Evolutionary conservation across 30 jellyfish, hydroid and myxozoan genomes (phyloP).

Genomic region (Mastigias papua): DNA sequence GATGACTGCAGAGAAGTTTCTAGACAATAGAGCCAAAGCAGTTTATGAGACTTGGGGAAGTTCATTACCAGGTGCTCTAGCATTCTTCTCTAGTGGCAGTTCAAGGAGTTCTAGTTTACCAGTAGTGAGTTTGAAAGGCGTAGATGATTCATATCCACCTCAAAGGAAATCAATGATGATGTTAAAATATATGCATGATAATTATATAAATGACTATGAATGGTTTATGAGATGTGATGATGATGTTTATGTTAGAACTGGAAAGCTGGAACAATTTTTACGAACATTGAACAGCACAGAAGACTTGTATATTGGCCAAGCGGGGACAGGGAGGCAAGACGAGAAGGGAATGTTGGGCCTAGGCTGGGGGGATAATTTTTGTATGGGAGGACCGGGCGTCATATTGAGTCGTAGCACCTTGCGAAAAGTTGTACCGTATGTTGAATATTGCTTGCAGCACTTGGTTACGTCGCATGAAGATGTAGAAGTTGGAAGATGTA

Average conservation of each 20-base stretch:
- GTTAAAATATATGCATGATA: conserved; percentile 99
- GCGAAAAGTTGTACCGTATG: conserved; percentile 88
- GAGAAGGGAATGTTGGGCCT: conserved; percentile 87
- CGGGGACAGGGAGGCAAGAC: conserved; percentile 92
- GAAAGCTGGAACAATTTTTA: conserved; percentile 80
- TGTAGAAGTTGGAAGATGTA: conserved; percentile 96
- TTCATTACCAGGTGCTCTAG: conserved; percentile 84
- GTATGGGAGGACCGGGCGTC: conserved; percentile 99
- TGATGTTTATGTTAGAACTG: conserved; percentile 96
- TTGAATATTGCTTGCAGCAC: conserved; percentile 86
- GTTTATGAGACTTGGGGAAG: conserved; percentile 99
- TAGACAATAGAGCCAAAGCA: conserved; percentile 98
- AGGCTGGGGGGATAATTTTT: conserved; percentile 95
- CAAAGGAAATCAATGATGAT: conserved; percentile 99
- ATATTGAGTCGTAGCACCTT: conserved; percentile 87
- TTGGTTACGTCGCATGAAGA: conserved; percentile 95
- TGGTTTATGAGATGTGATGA: conserved; percentile 99
- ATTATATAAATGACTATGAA: conserved; percentile 91
- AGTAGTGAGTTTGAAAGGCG: conserved; percentile 92
- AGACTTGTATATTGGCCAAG: conserved; percentile 96
- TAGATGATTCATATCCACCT: conserved; percentile 99
- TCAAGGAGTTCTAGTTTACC: conserved; percentile 90
- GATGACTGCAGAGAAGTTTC: conserved; percentile 99
- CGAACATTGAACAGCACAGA: conserved; percentile 95
- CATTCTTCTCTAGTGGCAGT: conserved; percentile 94